Evolutionary conservation across 2,888 invertebrate genomes (phyloP), one percentile per base, ranked within the genome.

Genomic region (Drosophila austrosaltans): DNA sequence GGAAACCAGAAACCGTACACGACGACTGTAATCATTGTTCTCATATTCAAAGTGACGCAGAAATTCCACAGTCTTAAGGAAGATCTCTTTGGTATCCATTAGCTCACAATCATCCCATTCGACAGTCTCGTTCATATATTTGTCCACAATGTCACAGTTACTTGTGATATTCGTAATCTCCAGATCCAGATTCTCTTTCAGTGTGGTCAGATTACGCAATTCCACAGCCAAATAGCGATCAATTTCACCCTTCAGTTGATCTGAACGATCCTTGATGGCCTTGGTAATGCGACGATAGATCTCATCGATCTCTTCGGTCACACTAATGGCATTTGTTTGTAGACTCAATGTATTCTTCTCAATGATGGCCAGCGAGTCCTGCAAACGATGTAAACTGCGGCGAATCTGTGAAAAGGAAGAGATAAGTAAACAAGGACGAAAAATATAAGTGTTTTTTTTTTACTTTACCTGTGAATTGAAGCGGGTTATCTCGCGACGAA

Each of bases 131-230:
- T 95, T 96, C 94, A 98, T 97, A 91, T 98, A 96, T 92, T 98
- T 98, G 92, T 99, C 98, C 60, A 98, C 97, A 90, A 98, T 94
- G 92, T 99, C 98, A 93, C 98, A 98, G 93, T 99, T 99, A 91
- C 98, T 98, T 90, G 96, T 95, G 89, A 99, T 98, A 93, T 99
- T 99, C 81, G 96, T 95, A 91, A 98, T 96, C 93, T 99, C 99
- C 91, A 96, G 95, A 92, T 98, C 98, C 85, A 99, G 93, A 93
- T 98, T 98, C 92, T 98, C 98, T 93, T 98, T 98, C 62, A 98
- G 94, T 78, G 96, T 95, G 66, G 96, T 96, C 73, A 98, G 93
- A 88, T 96, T 96, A 84, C 97, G 95, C 88, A 97, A 94, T 93
- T 99, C 99, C 39, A 96, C 96, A 65, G 96, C 95, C 89, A 97